Evolutionary conservation across 1,140 invertebrate species (phyloP).

Genomic region (Pogonomyrmex barbatus): DNA sequence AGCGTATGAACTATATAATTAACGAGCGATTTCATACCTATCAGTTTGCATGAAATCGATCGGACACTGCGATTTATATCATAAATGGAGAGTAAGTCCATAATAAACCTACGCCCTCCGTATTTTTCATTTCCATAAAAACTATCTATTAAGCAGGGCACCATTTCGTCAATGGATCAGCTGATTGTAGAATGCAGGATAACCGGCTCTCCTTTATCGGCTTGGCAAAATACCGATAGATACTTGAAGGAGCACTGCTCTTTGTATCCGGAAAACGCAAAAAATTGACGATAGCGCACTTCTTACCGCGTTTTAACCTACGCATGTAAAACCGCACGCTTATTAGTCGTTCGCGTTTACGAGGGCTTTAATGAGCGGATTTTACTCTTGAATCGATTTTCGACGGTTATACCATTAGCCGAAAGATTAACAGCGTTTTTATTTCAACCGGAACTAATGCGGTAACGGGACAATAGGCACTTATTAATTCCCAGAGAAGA

Average conservation of each 20-base stretch:
- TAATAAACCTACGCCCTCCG: not conserved
- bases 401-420: slow-evolving; percentile 8
- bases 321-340: not conserved
- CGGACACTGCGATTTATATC: not conserved
- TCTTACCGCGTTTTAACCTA: not conserved
- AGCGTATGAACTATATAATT: not conserved
- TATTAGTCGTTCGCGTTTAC: not conserved
- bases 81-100: not conserved
- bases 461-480: slow-evolving; percentile 12
- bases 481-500: not conserved
- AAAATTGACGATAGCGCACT: slow-evolving; percentile 21
- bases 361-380: slow-evolving; percentile 1
- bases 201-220: slow-evolving; percentile 6
- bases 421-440: slow-evolving; percentile 16
- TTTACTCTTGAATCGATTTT: slow-evolving; percentile 19
- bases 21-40: slow-evolving; percentile 38
- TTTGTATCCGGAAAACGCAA: not conserved
- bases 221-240: slow-evolving; percentile 4
- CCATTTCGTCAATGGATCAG: slow-evolving; percentile 2
- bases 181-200: not conserved
- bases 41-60: slow-evolving; percentile 38
- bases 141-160: not conserved
- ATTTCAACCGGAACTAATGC: slow-evolving; percentile 7
- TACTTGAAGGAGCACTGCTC: not conserved
- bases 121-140: not conserved